Base-by-base conservation (phyloP, 2,888 invertebrate species). In the Caradrina clavipalpis region DNA sequence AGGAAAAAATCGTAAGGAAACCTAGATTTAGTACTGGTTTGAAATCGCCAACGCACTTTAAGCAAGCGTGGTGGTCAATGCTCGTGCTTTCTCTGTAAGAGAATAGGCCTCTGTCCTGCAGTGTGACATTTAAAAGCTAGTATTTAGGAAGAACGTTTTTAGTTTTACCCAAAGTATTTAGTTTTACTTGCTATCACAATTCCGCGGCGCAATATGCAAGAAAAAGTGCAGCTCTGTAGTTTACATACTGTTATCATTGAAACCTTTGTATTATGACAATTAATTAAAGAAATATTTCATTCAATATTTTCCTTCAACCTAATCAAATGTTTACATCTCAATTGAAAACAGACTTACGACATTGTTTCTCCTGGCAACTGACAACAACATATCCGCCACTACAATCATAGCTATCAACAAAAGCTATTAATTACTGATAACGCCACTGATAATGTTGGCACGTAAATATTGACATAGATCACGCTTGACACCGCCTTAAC, bases 381-480 rank as follows among this genome's bases (percentile, higher is more conserved):
- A 71, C 49, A 73, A 74, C 64, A 80, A 64, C 56, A 86, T 73
- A 89, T 91, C 86, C 87, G 90, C 85, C 81, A 90, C 84, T 86
- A 91, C 89, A 88, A 91, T 91, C 85, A 73, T 73, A 78, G 76
- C 73, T 87, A 89, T 89, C 87, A 86, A 89, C 86, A 87, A 87
- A 87, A 82, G 79, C 87, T 85, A 90, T 90, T 77, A 76, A 70
- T 81, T 80, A 68, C 54, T 69, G 84, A 87, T 86, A 90, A 86
- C 85, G 58, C 77, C 50, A 67, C 57, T 71, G 86, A 86, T 87
- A 81, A 45, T 67, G 84, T 86, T 86, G 89, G 53, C 76, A 92
- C 91, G 89, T 90, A 93, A 94, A 94, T 95, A 95, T 95, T 95
- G 95, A 95, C 95, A 93, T 90, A 93, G 90, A 92, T 93, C 90